Evolutionary conservation across 2,797 vertebrate species (phyloP).

Genomic region (Sarcoramphus papa): DNA sequence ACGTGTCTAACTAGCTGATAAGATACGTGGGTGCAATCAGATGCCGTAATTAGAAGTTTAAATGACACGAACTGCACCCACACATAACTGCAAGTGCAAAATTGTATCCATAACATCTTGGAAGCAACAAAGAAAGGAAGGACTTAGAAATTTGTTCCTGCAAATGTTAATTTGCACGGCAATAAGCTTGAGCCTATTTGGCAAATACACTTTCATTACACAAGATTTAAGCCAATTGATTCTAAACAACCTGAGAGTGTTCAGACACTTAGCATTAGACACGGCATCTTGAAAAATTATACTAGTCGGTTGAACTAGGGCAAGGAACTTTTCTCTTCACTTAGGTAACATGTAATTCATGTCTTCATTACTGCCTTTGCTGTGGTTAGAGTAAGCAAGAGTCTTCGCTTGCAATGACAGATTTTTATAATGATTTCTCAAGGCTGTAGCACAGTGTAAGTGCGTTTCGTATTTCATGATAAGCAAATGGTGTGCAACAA

Average conservation of each 20-base stretch:
- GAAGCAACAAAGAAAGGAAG: constrained; percentile 48
- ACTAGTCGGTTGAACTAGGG: constrained; percentile 9
- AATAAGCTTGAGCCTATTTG: constrained; percentile 27
- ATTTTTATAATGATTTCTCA: constrained; percentile 46
- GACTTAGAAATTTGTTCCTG: constrained; percentile 31
- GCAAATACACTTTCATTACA: constrained; percentile 43
- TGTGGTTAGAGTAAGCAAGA: neutral
- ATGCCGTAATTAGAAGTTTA: constrained; percentile 63
- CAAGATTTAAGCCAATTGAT: constrained; percentile 50
- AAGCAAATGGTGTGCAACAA: constrained; percentile 24
- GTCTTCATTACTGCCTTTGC: neutral
- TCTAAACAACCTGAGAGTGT: constrained; percentile 30
- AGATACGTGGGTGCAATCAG: constrained; percentile 57
- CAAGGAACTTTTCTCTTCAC: constrained; percentile 35
- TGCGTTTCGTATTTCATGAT: neutral
- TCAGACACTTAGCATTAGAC: constrained; percentile 27
- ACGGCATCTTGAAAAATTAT: constrained; percentile 25
- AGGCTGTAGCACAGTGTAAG: neutral
- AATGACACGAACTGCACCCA: constrained; percentile 64
- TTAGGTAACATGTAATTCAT: neutral
- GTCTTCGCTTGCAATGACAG: neutral
- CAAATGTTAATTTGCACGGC: constrained; percentile 42
- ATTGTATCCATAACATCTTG: constrained; percentile 33
- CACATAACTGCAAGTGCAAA: constrained; percentile 49
- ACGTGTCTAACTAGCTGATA: constrained; percentile 58